These are phyloP conservation scores for Campoletis sonorensis DNA, from an alignment of 1,140 invertebrate genomes.

Conservation along the genomic window DNA sequence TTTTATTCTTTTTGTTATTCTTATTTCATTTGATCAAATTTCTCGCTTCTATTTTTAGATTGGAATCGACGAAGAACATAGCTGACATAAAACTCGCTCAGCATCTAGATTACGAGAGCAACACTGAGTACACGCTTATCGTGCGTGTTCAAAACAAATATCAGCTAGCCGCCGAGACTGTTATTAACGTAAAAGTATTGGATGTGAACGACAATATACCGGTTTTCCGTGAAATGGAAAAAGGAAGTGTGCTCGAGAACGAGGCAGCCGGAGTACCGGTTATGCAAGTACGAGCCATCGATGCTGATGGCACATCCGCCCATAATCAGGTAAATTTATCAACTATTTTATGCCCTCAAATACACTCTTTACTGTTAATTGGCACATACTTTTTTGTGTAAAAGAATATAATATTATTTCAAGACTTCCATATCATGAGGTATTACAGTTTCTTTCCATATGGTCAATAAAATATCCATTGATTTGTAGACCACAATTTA, in stretches of 20 bases:
- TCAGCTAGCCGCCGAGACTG: conserved; percentile 85
- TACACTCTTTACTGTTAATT: neutral
- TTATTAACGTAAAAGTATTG: conserved; percentile 85
- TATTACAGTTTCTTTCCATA: too few relatives aligned
- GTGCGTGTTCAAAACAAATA: conserved; percentile 90
- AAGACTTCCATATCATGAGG: too few relatives aligned
- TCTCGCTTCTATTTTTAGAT: conserved; percentile 56
- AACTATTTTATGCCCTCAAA: conserved; percentile 61
- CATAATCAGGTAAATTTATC: conserved; percentile 80
- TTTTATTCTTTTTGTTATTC: neutral
- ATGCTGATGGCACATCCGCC: conserved; percentile 88
- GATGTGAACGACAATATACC: conserved; percentile 95
- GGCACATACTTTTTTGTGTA: too few relatives aligned
- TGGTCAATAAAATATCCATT: too few relatives aligned
- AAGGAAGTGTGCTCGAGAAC: conserved; percentile 89
- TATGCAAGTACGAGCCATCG: conserved; percentile 91
- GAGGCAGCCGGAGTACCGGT: conserved; percentile 87
- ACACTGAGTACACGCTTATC: conserved; percentile 88
- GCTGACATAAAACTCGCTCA: conserved; percentile 85
- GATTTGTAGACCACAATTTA: too few relatives aligned
- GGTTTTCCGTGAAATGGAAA: conserved; percentile 85
- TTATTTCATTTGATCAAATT: conserved; percentile 21
- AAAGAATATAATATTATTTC: too few relatives aligned
- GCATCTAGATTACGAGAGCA: conserved; percentile 88
- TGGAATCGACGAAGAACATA: conserved; percentile 82